Base-by-base conservation (phyloP, 1,140 invertebrate species). In the Cydia pomonella region DNA sequence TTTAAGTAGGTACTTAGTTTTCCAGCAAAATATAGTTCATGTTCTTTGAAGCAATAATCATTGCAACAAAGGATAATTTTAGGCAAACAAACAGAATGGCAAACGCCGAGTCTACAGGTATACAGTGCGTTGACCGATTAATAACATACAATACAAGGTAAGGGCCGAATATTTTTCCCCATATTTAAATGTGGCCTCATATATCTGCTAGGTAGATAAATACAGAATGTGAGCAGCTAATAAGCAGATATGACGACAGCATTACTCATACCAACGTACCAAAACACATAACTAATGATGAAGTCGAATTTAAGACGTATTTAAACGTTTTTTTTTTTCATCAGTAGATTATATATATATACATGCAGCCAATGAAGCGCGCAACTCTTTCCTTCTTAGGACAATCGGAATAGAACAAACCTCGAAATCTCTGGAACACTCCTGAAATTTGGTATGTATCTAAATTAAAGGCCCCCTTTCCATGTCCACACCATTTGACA, bases 71-170 rank as follows among this genome's bases (percentile, higher is more conserved):
- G 53, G 2, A 59, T 23, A 59, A 59, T 59, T 21, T 23, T 59
- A 59, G 1, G n/a, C 7, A 59, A 50, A 23, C 53, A 59, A 59
- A 23, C 6, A 50, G 47, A n/a, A 59, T 59, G 53, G 53, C 53
- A 59, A 59, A 59, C 53, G 10, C 21, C 53, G 21, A 59, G 53
- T 21, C 53, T 59, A 59, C 53, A 23, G 6, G 9, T 59, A 59
- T 27, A 72, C 21, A 66, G 84, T 80, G 64, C 82, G 77, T 73
- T 83, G 83, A 84, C 84, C 83, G 78, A 80, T 76, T 63, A 78
- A 81, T 82, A 76, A 71, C 73, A 77, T 82, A 44, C 41, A 44
- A 38, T 38, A 75, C 80, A 82, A 83, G 83, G 81, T 25, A 47
- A 72, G 25, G 25, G n/a, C 25, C 23, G 38, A 72, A 62, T 73